These are phyloP conservation scores for Sebastes aleutianus DNA, from an alignment of 2,797 vertebrate genomes.

Conservation along the genomic window DNA sequence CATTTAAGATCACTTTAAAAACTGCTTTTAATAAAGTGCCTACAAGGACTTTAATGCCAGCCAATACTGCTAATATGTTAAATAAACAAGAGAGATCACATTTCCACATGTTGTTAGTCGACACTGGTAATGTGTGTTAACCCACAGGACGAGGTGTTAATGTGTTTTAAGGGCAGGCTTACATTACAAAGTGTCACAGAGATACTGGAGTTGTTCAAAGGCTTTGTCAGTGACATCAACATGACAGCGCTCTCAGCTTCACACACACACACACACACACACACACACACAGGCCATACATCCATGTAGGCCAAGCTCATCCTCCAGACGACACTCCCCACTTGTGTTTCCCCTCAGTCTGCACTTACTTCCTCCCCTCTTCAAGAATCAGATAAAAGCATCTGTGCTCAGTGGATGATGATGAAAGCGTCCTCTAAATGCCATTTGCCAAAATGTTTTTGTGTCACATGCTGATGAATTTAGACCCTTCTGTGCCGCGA, in stretches of 20 bases:
- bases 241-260: conserved; percentile 18
- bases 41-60: not conserved
- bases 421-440: conserved; percentile 37
- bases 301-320: not conserved
- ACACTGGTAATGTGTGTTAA: not conserved
- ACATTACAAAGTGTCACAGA: conserved; percentile 34
- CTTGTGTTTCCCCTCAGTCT: conserved; percentile 18
- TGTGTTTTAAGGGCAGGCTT: conserved; percentile 38
- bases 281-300: not conserved
- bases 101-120: not conserved
- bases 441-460: conserved; percentile 27
- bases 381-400: conserved; percentile 21
- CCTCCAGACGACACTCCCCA: not conserved
- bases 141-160: conserved; percentile 30
- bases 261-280: not conserved
- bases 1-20: not conserved
- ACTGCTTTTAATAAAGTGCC: not conserved
- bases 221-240: conserved; percentile 30
- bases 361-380: conserved; percentile 13
- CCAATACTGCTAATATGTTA: no score
- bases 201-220: conserved; percentile 21
- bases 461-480: conserved; percentile 18
- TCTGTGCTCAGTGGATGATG: conserved; percentile 3
- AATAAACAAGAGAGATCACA: not conserved
- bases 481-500: not conserved